Evolutionary conservation across 2,888 invertebrate species (phyloP).

Genomic region (Ennomos quercinarius): DNA sequence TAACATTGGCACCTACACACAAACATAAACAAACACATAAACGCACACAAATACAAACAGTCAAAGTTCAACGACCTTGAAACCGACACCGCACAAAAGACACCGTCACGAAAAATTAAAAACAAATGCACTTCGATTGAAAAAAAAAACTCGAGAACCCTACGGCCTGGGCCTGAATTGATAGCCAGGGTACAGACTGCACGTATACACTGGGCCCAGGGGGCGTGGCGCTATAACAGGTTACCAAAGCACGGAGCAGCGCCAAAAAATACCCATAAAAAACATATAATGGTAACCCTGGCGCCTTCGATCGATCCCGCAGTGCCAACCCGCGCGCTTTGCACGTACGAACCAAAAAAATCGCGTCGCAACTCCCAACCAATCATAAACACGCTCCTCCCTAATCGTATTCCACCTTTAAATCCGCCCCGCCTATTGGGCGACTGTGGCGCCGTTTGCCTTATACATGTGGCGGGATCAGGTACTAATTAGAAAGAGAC

Average conservation of each 20-base stretch:
- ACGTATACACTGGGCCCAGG: slow-evolving; percentile 66
- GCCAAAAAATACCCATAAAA: slow-evolving; percentile 85
- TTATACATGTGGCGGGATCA: slow-evolving; percentile 71
- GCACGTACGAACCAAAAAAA: slow-evolving; percentile 80
- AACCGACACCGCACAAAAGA: slow-evolving; percentile 68
- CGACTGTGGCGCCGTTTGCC: slow-evolving; percentile 66
- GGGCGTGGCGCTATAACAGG: slow-evolving; percentile 83
- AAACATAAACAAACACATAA: slow-evolving; percentile 7
- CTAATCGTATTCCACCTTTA: slow-evolving; percentile 59
- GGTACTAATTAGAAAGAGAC: slow-evolving; percentile 78
- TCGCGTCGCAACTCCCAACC: slow-evolving; percentile 63
- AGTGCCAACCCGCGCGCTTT: slow-evolving; percentile 76
- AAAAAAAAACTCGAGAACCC: slow-evolving; percentile 68
- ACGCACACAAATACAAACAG: slow-evolving; percentile 38
- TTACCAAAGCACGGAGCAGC: slow-evolving; percentile 77
- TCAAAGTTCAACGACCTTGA: slow-evolving; percentile 45
- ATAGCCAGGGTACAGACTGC: slow-evolving; percentile 68
- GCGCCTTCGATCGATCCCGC: slow-evolving; percentile 77
- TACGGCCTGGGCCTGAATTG: slow-evolving; percentile 76
- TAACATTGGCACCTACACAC: neutral
- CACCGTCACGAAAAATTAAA: slow-evolving; percentile 71
- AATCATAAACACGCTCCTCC: slow-evolving; percentile 64
- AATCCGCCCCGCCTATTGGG: slow-evolving; percentile 58
- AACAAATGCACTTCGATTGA: slow-evolving; percentile 63
- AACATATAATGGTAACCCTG: slow-evolving; percentile 82